A percentile compares a stretch with the other conserved stretches of the same genome.
Conservation (phyloP, 2,888 invertebrate species). For the Tenthredo scrophulariae region DNA sequence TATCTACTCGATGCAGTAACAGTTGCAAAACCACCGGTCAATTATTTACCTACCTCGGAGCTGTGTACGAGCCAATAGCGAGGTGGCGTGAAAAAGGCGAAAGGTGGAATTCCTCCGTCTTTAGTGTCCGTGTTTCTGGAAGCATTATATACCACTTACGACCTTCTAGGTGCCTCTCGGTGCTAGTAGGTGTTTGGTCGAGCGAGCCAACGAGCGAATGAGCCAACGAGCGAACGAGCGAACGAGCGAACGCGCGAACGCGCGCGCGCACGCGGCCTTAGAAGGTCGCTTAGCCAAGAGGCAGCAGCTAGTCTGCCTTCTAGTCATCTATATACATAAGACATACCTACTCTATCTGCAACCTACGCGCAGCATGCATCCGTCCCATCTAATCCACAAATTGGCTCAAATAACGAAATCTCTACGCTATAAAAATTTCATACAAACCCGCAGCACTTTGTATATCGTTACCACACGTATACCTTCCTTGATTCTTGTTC, state of each 20-base stretch:
- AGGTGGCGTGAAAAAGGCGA: constrained; percentile 49
- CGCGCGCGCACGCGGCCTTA: constrained; percentile 71
- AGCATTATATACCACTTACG: constrained; percentile 42
- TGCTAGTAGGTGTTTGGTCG: constrained; percentile 44
- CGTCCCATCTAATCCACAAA: background rate
- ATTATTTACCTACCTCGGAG: constrained; percentile 36
- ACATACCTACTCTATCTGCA: constrained; percentile 52
- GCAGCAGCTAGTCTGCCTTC: constrained; percentile 68
- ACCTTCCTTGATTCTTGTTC: background rate
- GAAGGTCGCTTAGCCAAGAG: constrained; percentile 73
- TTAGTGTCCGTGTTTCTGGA: constrained; percentile 53
- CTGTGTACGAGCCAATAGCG: constrained; percentile 21
- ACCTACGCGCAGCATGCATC: constrained; percentile 49
- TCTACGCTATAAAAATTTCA: background rate
- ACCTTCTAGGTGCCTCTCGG: constrained; percentile 44
- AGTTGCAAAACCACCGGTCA: constrained; percentile 50
- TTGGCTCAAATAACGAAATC: background rate
- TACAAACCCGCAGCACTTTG: background rate
- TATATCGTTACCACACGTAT: background rate
- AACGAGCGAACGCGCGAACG: constrained; percentile 61
- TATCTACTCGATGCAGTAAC: constrained; percentile 18
- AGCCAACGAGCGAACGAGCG: constrained; percentile 45
- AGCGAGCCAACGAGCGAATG: constrained; percentile 20
- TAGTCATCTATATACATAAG: constrained; percentile 68
- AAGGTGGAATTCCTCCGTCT: constrained; percentile 48